Base-by-base conservation (phyloP, 2,888 invertebrate genomes). In the Podotricha telesiphe region DNA sequence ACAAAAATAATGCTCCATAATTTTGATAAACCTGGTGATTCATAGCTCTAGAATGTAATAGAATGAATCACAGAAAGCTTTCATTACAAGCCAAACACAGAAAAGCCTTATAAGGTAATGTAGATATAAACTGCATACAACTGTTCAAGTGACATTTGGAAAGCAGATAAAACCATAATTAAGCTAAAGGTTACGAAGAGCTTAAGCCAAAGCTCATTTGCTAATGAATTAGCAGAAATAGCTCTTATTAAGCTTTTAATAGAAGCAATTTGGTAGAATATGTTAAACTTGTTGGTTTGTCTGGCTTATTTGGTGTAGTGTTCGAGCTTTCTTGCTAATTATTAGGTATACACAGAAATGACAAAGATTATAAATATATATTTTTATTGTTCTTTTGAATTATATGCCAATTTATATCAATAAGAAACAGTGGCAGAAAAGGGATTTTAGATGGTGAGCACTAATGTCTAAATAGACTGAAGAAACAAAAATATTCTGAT, bases 241-340 rank as follows among this genome's bases (percentile, higher is more conserved):
- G 15, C 40, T 68, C 73, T 71, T 72, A 78, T 73, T 19, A 0
- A 5, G 0, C 28, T 65, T 40, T 59, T 10, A 50, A 72, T 78
- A 83, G 71, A 74, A 53, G 10, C 19, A 53, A 73, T 10, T 17
- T 51, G 34, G 22, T 63, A 17, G 45, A 17, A 22, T 22, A 59
- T 68, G 70, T 75, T 73, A 77, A 74, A 64, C 67, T 79, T 75
- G 81, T 76, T 48, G 73, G 75, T 81, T 79, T 79, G 78, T 77
- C 75, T 73, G 72, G 76, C 81, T 84, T 86, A 84, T 85, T 82
- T 79, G 76, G 80, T 79, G 78, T 78, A 80, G 76, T 79, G 82
- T 82, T 82, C 78, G 78, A 80, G 82, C 78, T 76, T 80, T 79
- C 80, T 80, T 80, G 83, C 84, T 86, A 86, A 87, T 86, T 85